Base-by-base conservation (phyloP, 2,113 vertebrate genomes). In the Myocastor coypus region DNA sequence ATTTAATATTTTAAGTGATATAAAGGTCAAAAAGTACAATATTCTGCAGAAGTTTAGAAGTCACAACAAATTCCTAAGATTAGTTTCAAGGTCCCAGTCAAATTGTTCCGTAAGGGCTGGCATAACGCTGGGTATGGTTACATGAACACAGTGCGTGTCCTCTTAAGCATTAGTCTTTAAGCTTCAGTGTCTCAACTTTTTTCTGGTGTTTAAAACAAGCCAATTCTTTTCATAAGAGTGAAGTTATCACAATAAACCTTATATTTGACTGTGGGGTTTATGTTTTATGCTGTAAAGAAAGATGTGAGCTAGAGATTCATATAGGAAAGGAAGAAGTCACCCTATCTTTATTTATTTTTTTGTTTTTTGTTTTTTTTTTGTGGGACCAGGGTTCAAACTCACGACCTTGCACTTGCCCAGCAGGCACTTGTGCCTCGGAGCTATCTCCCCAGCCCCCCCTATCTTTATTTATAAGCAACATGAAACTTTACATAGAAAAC, bases 51-150 rank as follows among this genome's bases (percentile, higher is more conserved):
- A 8, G 61, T 83, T 81, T 63, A 87, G 42, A 32, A 42, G 61
- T 34, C 55, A 92, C 14, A 40, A 82, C 59, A 68, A 87, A 40
- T 69, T 61, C 16, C 32, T 42, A 83, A 34, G 14, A 71, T 66
- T 63, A 66, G 4, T 92, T 91, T 96, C 50, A 59, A 71, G 71
- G 13, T 92, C 63, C 91, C 17, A 57, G 37, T 77, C 26, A 83
- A 71, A 24, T 52, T 71, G 69, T 59, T 88, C 87, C 87, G 12
- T 30, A 94, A 83, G 52, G 52, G 26, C 37, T 84, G 57, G 7
- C 46, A 52, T 30, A 52, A 26, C 32, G 46, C 69, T 93, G 61
- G 64, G 50, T 82, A 32, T 85, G 50, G 9, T 28, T 89, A 77
- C 66, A 28, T 2, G 78, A 24, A 50, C 19, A 17, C 46, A 17